Conservation (phyloP, 2,797 vertebrate species). For the Anguilla obscura region DNA sequence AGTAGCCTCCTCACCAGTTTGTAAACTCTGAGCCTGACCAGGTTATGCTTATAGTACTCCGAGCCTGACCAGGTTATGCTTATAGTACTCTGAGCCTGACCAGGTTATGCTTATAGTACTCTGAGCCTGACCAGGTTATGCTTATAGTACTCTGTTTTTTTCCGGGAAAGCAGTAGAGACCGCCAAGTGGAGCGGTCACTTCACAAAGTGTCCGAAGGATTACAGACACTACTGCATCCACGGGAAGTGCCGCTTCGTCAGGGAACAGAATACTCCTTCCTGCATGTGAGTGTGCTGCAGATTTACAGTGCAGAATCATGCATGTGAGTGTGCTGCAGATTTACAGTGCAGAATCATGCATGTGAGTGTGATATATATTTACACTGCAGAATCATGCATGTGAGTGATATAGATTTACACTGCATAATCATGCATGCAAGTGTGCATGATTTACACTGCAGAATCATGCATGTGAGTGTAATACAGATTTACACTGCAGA, state of each 20-base stretch:
- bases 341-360: too few relatives aligned
- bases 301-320: neutral
- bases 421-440: neutral
- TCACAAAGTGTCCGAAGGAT: slow-evolving; percentile 80
- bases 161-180: slow-evolving; percentile 56
- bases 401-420: neutral
- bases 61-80: too few relatives aligned
- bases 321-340: neutral
- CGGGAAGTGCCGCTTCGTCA: slow-evolving; percentile 83
- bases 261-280: slow-evolving; percentile 73
- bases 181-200: slow-evolving; percentile 73
- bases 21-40: neutral
- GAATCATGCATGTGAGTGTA: neutral
- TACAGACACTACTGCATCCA: slow-evolving; percentile 82
- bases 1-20: neutral
- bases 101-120: too few relatives aligned
- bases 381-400: neutral
- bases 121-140: too few relatives aligned
- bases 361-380: neutral
- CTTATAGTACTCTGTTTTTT: slow-evolving; percentile 21
- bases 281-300: slow-evolving; percentile 78
- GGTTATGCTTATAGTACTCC: too few relatives aligned
- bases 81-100: too few relatives aligned
- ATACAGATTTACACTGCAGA: neutral
- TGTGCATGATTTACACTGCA: neutral